These are phyloP conservation scores for Crotalus helleri DNA, from an alignment of 2,113 vertebrate genomes.

Conservation along the genomic window DNA sequence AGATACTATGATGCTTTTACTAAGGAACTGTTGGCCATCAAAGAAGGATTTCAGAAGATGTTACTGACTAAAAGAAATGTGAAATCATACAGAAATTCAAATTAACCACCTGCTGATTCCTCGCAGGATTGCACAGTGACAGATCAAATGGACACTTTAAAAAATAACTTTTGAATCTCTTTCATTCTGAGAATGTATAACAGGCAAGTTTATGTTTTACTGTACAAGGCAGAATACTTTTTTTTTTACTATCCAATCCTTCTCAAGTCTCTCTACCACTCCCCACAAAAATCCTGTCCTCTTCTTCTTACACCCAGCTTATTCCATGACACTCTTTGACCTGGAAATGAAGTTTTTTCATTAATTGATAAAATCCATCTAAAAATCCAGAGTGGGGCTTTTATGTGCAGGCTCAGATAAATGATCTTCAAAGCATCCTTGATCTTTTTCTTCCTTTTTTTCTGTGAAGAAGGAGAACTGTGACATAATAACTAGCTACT, in stretches of 20 bases:
- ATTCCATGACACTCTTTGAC: neutral
- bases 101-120: neutral
- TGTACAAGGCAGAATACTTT: neutral
- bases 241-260: neutral
- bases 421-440: neutral
- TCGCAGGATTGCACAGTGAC: neutral
- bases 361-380: neutral
- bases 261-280: neutral
- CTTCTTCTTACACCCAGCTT: neutral
- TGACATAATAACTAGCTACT: neutral
- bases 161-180: neutral
- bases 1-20: neutral
- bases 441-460: neutral
- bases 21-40: neutral
- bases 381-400: neutral
- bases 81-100: neutral
- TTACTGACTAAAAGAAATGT: neutral
- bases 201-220: neutral
- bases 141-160: neutral
- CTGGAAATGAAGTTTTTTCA: neutral
- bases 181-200: neutral
- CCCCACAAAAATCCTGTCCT: neutral
- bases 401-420: neutral
- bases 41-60: neutral
- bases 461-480: neutral